Conservation (phyloP, 2,888 invertebrate species). For the Limnephilus marmoratus region DNA sequence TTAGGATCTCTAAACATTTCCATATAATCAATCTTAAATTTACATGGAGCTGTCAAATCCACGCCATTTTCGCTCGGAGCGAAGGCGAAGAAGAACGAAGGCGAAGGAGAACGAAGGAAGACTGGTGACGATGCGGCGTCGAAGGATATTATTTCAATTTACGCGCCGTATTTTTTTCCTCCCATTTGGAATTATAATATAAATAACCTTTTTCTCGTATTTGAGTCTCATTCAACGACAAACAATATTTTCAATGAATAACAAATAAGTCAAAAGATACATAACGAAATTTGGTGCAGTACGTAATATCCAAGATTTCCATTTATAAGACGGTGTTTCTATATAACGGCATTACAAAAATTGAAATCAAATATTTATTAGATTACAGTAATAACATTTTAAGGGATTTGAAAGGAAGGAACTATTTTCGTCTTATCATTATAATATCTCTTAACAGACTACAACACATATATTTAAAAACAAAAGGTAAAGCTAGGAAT, state of each 20-base stretch:
- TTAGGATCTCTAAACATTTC: constrained; percentile 57
- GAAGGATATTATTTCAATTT: constrained; percentile 43
- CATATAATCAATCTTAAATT: constrained; percentile 66
- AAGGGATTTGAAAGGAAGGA: too few relatives aligned
- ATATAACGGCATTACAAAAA: too few relatives aligned
- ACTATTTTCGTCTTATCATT: too few relatives aligned
- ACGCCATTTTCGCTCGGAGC: constrained; percentile 57
- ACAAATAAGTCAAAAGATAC: neutral
- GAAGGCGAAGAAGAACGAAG: neutral
- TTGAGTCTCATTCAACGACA: neutral
- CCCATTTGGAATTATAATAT: neutral
- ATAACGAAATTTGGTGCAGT: neutral
- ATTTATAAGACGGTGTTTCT: too few relatives aligned
- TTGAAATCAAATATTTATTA: too few relatives aligned
- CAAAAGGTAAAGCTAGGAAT: too few relatives aligned
- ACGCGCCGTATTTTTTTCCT: neutral
- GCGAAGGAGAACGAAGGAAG: neutral
- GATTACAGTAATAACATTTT: too few relatives aligned
- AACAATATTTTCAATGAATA: neutral
- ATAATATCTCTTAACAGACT: too few relatives aligned
- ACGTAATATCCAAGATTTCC: neutral
- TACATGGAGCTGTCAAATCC: constrained; percentile 66
- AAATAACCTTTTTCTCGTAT: constrained; percentile 3
- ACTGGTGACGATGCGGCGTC: constrained; percentile 27
- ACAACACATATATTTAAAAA: too few relatives aligned